A percentile compares a stretch with the other conserved stretches of the same genome.
phyloP scores from a whole-genome alignment of 2,113 vertebrate genomes.

The Entelurus aequoreus region DNA sequence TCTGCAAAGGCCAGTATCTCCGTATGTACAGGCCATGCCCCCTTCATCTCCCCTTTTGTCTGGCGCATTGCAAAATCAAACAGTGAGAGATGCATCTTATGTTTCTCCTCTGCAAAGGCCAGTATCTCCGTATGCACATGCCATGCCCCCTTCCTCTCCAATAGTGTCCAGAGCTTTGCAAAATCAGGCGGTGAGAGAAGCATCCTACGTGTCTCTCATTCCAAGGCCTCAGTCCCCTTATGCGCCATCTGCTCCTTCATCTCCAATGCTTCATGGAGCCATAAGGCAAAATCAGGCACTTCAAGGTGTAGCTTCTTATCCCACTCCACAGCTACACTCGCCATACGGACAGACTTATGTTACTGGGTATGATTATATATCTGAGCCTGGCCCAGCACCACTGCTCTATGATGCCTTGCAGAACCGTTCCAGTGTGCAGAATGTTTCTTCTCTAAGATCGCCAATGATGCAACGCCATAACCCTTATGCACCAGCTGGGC shows the following conservation, averaged over 20 bases:
- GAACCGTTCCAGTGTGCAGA: constrained; percentile 50
- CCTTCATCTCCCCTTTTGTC: constrained; percentile 25
- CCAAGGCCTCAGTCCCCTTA: constrained; percentile 55
- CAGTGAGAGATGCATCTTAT: constrained; percentile 17
- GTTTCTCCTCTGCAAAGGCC: constrained; percentile 38
- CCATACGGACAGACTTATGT: constrained; percentile 64
- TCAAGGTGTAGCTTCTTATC: constrained; percentile 51
- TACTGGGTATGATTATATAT: constrained; percentile 64
- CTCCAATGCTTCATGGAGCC: constrained; percentile 61
- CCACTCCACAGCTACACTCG: constrained; percentile 41
- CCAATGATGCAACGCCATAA: constrained; percentile 51
- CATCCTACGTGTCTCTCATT: constrained; percentile 51
- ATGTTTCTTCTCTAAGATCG: constrained; percentile 48
- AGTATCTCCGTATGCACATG: constrained; percentile 41
- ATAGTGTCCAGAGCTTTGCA: constrained; percentile 55
- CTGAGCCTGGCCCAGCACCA: constrained; percentile 62
- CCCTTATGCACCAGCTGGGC: constrained; percentile 47
- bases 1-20: constrained; percentile 42
- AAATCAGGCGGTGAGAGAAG: constrained; percentile 46
- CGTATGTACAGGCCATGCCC: constrained; percentile 37
- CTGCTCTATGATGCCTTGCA: constrained; percentile 67
- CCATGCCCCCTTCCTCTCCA: constrained; percentile 42
- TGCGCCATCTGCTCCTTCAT: constrained; percentile 38
- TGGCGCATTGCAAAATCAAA: constrained; percentile 22
- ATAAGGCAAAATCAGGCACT: constrained; percentile 59